A percentile compares a stretch with the other conserved stretches of the same genome.
Conservation (phyloP, 2,888 invertebrate species). For the Maniola hyperantus region DNA sequence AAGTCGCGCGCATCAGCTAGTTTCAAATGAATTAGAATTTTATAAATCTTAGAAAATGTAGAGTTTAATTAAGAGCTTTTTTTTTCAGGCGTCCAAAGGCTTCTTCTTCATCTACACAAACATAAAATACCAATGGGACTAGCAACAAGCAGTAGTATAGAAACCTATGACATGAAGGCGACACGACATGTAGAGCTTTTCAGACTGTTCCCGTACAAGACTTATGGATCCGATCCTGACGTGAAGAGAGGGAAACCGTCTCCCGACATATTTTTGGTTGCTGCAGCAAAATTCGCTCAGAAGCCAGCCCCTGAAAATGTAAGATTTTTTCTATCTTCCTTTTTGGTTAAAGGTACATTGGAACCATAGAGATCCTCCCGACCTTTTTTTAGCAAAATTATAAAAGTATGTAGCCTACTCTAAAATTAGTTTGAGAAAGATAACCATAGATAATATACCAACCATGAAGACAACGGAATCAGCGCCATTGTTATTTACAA, state of each 20-base stretch:
- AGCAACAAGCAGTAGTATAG: conserved; percentile 91
- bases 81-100: conserved; percentile 87
- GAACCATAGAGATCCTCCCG: too few species aligned
- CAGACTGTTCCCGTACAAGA: conserved; percentile 86
- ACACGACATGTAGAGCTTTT: conserved; percentile 86
- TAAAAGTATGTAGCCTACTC: too few species aligned
- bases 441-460: too few species aligned
- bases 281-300: conserved; percentile 87
- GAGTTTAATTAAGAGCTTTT: background rate
- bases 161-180: conserved; percentile 88
- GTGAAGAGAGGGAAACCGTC: conserved; percentile 93
- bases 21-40: too few species aligned
- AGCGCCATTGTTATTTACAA: too few species aligned
- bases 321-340: conserved; percentile 33
- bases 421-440: too few species aligned
- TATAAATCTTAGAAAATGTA: too few species aligned
- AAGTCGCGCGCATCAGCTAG: too few species aligned
- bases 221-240: conserved; percentile 91
- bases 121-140: conserved; percentile 90
- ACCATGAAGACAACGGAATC: too few species aligned
- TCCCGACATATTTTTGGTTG: conserved; percentile 93
- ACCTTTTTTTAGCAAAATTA: background rate
- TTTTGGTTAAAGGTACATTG: too few species aligned
- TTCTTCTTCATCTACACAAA: conserved; percentile 88
- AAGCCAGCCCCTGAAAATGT: conserved; percentile 83